A percentile compares a stretch with the other conserved stretches of the same genome.
These are phyloP conservation scores for Callorhinus ursinus DNA, from an alignment of 2,113 vertebrate genomes.

Conservation along the genomic window DNA sequence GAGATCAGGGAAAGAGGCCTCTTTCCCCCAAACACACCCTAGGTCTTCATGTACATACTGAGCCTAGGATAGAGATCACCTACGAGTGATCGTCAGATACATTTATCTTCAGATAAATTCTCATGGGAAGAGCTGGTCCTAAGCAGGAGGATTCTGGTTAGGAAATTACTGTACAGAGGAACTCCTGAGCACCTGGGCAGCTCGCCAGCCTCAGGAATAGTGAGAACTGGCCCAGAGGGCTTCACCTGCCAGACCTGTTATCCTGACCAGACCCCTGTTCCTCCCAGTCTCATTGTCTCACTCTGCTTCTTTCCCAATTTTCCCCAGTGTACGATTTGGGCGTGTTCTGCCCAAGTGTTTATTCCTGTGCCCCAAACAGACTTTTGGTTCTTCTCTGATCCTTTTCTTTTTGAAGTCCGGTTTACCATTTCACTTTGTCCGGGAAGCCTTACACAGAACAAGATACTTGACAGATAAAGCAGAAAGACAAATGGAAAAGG, in stretches of 20 bases:
- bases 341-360: not conserved
- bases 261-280: not conserved
- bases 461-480: not conserved
- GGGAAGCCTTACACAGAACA: not conserved
- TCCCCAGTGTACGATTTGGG: not conserved
- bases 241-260: not conserved
- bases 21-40: not conserved
- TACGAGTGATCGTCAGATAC: not conserved
- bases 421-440: slow-evolving; percentile 8
- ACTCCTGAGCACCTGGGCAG: not conserved
- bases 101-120: not conserved
- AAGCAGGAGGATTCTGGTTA: not conserved
- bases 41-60: not conserved
- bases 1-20: not conserved
- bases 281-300: not conserved
- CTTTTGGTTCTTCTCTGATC: not conserved
- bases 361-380: not conserved
- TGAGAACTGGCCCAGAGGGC: not conserved
- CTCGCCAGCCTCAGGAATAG: not conserved
- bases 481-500: slow-evolving; percentile 11
- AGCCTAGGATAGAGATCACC: not conserved
- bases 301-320: not conserved
- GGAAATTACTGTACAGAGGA: not conserved
- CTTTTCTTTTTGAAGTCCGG: slow-evolving; percentile 7
- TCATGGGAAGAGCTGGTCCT: not conserved